Evolutionary conservation across 1,140 invertebrate species (phyloP).

Genomic region (Cydia splendana): DNA sequence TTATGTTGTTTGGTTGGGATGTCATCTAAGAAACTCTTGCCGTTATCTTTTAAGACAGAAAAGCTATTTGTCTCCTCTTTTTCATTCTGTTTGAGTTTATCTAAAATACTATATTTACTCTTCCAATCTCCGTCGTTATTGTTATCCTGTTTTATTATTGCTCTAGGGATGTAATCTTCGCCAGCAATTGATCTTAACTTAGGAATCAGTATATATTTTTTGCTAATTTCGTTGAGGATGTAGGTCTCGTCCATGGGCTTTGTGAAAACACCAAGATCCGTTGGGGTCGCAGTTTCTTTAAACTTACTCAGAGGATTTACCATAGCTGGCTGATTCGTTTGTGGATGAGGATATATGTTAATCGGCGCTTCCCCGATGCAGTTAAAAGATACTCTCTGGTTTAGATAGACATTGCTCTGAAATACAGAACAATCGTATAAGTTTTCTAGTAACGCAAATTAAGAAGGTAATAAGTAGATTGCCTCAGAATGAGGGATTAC

Average conservation of each 20-base stretch:
- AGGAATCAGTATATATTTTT: slow-evolving; percentile 72
- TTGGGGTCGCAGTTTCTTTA: slow-evolving; percentile 20
- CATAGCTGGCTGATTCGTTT: neutral
- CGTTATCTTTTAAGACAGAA: neutral
- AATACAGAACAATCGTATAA: slow-evolving; percentile 14
- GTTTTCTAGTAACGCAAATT: neutral
- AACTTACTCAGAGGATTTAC: neutral
- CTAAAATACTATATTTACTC: slow-evolving; percentile 71
- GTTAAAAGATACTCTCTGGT: neutral
- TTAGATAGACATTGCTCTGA: slow-evolving; percentile 19
- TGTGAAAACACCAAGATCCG: neutral
- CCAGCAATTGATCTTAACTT: slow-evolving; percentile 42
- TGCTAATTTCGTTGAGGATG: slow-evolving; percentile 63
- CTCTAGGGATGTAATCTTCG: slow-evolving; percentile 34
- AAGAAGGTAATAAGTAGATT: neutral
- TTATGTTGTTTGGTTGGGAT: neutral
- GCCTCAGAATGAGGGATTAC: slow-evolving; percentile 25
- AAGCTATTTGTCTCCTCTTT: slow-evolving; percentile 43
- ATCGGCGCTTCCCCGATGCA: neutral
- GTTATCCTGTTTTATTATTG: slow-evolving; percentile 38
- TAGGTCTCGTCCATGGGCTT: slow-evolving; percentile 42
- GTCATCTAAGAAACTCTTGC: slow-evolving; percentile 8
- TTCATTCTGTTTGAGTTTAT: slow-evolving; percentile 62
- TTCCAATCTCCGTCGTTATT: slow-evolving; percentile 60
- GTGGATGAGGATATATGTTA: neutral